Evolutionary conservation across 2,113 vertebrate genomes (phyloP), one percentile per base, ranked within the genome.

Genomic region (Heliornis fulica): DNA sequence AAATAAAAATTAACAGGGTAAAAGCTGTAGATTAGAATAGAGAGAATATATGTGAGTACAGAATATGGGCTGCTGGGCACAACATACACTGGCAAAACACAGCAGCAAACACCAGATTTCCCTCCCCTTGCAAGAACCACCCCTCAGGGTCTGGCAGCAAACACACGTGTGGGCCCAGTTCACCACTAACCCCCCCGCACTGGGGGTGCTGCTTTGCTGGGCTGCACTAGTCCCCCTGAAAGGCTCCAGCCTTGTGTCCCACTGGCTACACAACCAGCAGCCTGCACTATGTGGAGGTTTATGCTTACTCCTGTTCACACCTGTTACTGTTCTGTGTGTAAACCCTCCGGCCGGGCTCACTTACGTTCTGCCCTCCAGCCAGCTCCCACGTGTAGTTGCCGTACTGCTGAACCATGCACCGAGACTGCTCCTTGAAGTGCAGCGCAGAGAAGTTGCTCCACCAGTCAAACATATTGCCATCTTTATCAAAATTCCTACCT

Each of bases 381-480:
- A 99, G 98, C 66, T 99, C 99, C 99, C 99, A 99, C 20, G 98
- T 98, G 93, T 99, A 99, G 96, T 98, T 99, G 38, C 98, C 98
- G 0, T 99, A 99, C 87, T 99, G 99, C 72, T 98, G 97, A 65
- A 99, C 97, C 99, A 99, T 99, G 97, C 99, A 99, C 53, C 98
- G 98, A 0, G 99, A 99, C 95, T 99, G 99, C 45, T 99, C 98
- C 94, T 98, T 98, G 96, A 99, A 99, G 89, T 98, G 98, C 91
- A 98, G 98, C 0, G 99, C 98, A 0, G 99, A 99, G 97, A 98
- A 99, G 95, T 99, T 99, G 92, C 99, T 99, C 99, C 99, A 99
- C 99, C 99, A 99, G 93, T 99, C 99, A 64, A 99, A 94, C 99
- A 99, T 99, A 86, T 99, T 99, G 32, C 99, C 99, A 1, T 99